Conservation (phyloP, 2,888 invertebrate genomes). For the Rhopalosiphum nymphaeae region DNA sequence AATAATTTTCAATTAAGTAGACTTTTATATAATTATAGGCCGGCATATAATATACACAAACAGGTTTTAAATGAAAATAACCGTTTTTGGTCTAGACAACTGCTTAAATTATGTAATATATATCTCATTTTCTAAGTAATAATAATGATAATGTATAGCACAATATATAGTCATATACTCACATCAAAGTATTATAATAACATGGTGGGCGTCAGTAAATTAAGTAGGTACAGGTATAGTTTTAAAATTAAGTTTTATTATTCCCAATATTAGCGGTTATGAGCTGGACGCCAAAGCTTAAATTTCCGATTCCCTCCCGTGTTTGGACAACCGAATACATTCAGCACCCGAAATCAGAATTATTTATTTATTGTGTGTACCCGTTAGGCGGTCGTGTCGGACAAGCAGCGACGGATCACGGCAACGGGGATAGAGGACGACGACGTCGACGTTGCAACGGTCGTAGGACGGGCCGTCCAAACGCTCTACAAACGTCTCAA, state of each 20-base stretch:
- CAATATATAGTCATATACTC: neutral
- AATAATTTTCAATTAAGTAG: neutral
- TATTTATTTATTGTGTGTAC: neutral
- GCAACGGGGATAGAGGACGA: neutral
- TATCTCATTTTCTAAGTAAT: neutral
- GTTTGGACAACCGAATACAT: neutral
- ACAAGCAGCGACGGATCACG: neutral
- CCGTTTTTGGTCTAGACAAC: neutral
- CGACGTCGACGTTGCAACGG: neutral
- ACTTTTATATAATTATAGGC: neutral
- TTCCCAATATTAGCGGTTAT: neutral
- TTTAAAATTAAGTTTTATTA: neutral
- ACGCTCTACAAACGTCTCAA: slow-evolving; percentile 44
- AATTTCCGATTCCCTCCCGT: neutral
- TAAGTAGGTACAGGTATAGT: neutral
- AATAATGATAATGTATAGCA: neutral
- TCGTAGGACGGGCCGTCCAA: slow-evolving; percentile 16
- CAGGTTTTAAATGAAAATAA: neutral
- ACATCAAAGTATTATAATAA: neutral
- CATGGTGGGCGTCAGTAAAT: neutral
- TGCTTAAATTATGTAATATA: neutral
- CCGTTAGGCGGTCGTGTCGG: neutral
- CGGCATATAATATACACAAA: no score
- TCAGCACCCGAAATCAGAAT: neutral
- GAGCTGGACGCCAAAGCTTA: neutral